Evolutionary conservation across 2,888 invertebrate genomes (phyloP).

Genomic region (Pammene fasciana): DNA sequence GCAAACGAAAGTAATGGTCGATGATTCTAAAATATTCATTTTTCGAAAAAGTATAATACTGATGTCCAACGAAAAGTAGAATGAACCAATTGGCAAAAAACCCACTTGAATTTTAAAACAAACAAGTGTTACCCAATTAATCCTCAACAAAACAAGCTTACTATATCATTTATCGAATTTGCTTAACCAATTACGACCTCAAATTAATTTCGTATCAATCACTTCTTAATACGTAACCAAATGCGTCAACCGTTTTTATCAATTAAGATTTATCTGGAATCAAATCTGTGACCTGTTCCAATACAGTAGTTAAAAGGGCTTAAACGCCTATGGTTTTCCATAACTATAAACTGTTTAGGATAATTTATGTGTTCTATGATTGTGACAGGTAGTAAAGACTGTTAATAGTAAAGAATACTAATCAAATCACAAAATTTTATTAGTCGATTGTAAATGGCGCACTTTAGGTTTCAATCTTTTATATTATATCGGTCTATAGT

Average conservation of each 20-base stretch:
- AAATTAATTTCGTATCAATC: constrained; percentile 34
- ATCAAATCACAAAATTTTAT: background rate
- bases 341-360: background rate
- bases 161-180: constrained; percentile 21
- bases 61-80: too few relatives aligned
- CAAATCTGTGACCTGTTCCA: constrained; percentile 22
- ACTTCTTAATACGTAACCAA: constrained; percentile 29
- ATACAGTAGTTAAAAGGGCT: background rate
- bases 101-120: too few relatives aligned
- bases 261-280: constrained; percentile 38
- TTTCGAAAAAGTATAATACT: too few relatives aligned
- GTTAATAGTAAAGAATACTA: background rate
- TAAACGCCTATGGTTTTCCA: background rate
- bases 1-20: too few relatives aligned
- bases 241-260: constrained; percentile 36
- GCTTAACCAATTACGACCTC: constrained; percentile 27
- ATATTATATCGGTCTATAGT: too few relatives aligned
- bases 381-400: constrained; percentile 1
- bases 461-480: too few relatives aligned
- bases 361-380: background rate
- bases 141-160: background rate
- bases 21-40: too few relatives aligned
- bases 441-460: too few relatives aligned
- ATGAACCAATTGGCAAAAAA: too few relatives aligned
- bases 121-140: too few relatives aligned